Evolutionary conservation across 2,113 vertebrate genomes (phyloP), one percentile per base, ranked within the genome.

Genomic region (Eptesicus fuscus): DNA sequence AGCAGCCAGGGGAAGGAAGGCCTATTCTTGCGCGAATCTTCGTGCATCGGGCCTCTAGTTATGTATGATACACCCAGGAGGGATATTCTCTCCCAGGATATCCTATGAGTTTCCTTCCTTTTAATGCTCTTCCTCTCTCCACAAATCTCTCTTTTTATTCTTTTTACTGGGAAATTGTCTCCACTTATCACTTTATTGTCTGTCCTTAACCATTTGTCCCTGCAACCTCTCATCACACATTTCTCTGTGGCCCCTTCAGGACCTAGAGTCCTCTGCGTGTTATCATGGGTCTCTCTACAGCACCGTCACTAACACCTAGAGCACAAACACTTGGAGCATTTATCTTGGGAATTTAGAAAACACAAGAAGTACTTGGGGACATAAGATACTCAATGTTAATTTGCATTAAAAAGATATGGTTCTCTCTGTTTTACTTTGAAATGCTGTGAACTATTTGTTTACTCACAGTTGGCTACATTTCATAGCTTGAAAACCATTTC

Each of bases 351-450:
- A 51, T 88, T 86, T 47, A 80, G 82, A 44, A 51, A 78, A 88
- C 16, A 53, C 23, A 67, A 28, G 37, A 87, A 82, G 14, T 30
- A 47, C 14, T 73, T 4, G 0, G 4, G 30, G 44, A 28, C 9
- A 1, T 28, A 37, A n/a, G 37, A 30, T 30, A 53, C 11, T 44
- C 20, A 32, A 1, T 42, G 40, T 28, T 88, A 40, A 90, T 82
- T 85, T 79, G 23, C 51, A 35, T 59, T 90, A 44, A 70, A 95
- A 80, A 59, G 67, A 44, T 74, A 32, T 6, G 13, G 32, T 28
- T 87, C 80, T 59, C 30, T 40, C 85, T 85, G 42, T 78, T 93
- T 97, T 82, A 56, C 82, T 94, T 88, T 40, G 30, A 18, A 44
- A 79, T 90, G n/a, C n/a, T 47, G 5, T 74, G 77, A 20, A 14